Evolutionary conservation across 2,113 vertebrate genomes (phyloP).

Genomic region (Guaruba guarouba): DNA sequence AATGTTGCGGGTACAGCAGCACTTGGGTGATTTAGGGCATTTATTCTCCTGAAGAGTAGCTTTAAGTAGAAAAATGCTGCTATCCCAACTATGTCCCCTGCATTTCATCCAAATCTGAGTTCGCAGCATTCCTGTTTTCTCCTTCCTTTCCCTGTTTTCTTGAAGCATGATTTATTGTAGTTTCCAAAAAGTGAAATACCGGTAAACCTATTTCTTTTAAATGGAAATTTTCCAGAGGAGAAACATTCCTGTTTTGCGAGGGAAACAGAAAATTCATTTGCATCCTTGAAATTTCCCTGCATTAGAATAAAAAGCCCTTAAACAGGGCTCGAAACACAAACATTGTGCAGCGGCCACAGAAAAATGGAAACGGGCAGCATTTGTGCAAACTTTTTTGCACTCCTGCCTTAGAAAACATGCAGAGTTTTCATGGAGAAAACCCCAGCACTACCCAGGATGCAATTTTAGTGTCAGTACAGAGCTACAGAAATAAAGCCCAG

Average conservation of each 20-base stretch:
- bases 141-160: background rate
- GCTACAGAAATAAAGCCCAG: background rate
- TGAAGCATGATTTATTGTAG: background rate
- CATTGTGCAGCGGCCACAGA: background rate
- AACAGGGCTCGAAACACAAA: background rate
- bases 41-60: background rate
- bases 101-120: background rate
- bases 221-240: background rate
- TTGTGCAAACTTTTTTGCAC: background rate
- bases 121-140: background rate
- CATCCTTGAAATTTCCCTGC: background rate
- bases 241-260: background rate
- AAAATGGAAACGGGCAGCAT: background rate
- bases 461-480: background rate
- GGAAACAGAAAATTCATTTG: background rate
- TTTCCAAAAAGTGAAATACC: background rate
- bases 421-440: background rate
- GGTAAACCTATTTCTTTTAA: background rate
- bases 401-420: background rate
- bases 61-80: background rate
- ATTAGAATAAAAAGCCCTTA: background rate
- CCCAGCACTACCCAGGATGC: background rate
- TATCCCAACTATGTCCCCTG: background rate
- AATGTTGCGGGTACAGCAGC: background rate
- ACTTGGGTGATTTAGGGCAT: background rate